Percentiles rank a stretch among this genome's conserved stretches.
phyloP scores from a whole-genome alignment of 1,140 invertebrate species.

The Plectus sambesii region DNA sequence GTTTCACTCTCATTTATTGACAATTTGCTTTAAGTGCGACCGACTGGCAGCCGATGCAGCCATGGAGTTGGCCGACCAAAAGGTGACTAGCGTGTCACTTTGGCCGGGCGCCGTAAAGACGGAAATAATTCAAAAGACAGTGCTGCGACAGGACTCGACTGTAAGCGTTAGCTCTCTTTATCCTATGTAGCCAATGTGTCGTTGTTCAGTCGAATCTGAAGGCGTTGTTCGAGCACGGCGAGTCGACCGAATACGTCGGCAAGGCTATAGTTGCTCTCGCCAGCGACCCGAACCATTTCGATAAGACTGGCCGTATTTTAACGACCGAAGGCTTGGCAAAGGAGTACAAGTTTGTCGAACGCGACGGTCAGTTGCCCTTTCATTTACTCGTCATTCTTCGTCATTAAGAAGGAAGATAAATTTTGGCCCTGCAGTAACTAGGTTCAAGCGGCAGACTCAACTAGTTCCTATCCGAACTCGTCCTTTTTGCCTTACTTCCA shows the following conservation, averaged over 20 bases:
- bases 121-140: slow-evolving; percentile 38
- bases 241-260: slow-evolving; percentile 25
- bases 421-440: no score
- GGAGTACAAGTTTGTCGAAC: slow-evolving; percentile 22
- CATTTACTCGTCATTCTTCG: no score
- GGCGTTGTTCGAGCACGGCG: no score
- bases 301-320: slow-evolving; percentile 21
- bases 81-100: slow-evolving; percentile 46
- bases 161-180: no score
- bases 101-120: slow-evolving; percentile 48
- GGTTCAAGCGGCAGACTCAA: no score
- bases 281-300: slow-evolving; percentile 12
- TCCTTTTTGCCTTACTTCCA: no score
- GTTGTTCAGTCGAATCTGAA: no score
- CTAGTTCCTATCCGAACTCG: no score
- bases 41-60: slow-evolving; percentile 49
- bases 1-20: no score
- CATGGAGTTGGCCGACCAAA: slow-evolving; percentile 45
- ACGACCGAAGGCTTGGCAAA: slow-evolving; percentile 23
- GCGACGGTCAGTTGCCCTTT: slow-evolving; percentile 16
- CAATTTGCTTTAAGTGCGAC: slow-evolving; percentile 46
- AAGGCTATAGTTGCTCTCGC: slow-evolving; percentile 27
- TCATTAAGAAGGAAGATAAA: no score
- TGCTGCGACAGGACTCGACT: no score
- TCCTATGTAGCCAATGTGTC: no score